Conservation (phyloP, 2,888 invertebrate species). For the Nipponacmea schrenckii region DNA sequence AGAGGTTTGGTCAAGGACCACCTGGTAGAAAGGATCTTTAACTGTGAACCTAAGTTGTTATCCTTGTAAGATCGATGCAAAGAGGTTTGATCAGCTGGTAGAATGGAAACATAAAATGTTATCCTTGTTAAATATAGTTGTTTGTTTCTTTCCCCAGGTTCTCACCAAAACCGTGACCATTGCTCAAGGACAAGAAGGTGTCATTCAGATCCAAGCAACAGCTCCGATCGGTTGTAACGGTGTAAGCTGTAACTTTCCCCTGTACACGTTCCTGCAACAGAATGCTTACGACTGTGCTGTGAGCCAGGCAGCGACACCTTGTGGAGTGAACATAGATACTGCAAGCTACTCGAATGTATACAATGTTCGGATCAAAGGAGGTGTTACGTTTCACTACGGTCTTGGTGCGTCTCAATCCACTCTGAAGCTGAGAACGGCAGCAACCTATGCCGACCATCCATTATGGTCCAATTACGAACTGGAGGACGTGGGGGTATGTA, state of each 20-base stretch:
- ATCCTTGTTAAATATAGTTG: too few relatives aligned
- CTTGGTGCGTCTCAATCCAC: background rate
- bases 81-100: too few relatives aligned
- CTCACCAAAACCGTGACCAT: background rate
- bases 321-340: background rate
- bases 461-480: background rate
- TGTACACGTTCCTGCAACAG: background rate
- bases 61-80: too few relatives aligned
- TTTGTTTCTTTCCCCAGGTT: background rate
- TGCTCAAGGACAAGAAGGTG: background rate
- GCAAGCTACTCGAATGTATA: background rate
- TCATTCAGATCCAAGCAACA: background rate
- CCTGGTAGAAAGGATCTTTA: too few relatives aligned
- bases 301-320: background rate
- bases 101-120: too few relatives aligned
- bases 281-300: background rate
- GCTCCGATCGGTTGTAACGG: background rate
- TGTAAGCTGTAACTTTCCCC: background rate
- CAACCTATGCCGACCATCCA: background rate
- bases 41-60: too few relatives aligned
- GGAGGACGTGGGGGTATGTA: background rate
- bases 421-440: background rate
- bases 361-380: background rate
- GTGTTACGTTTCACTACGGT: background rate
- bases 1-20: too few relatives aligned